These are phyloP conservation scores for Lysandra coridon DNA, from an alignment of 2,888 invertebrate species.

Conservation along the genomic window DNA sequence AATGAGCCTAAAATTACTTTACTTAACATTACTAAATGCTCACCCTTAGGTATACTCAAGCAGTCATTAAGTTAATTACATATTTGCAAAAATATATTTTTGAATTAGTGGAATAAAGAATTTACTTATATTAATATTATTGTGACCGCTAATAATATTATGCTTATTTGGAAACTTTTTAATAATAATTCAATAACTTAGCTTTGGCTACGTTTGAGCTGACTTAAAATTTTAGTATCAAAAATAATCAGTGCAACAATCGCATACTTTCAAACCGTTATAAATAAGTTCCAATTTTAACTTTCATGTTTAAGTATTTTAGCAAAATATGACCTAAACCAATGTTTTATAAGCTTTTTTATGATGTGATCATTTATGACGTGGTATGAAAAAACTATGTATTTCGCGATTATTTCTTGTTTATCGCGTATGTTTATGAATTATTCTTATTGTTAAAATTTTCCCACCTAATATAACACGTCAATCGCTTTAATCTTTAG, in stretches of 20 bases:
- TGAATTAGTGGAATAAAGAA: background rate
- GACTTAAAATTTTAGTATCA: background rate
- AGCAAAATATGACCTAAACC: background rate
- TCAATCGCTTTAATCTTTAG: no score
- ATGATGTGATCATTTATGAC: no score
- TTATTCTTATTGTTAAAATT: no score
- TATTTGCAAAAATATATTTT: background rate
- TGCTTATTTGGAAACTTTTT: background rate
- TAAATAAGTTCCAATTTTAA: background rate
- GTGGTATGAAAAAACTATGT: no score
- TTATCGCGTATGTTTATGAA: no score
- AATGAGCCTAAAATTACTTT: background rate
- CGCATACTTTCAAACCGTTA: background rate
- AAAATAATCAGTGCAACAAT: background rate
- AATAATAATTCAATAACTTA: background rate
- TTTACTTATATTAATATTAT: background rate
- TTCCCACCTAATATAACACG: no score
- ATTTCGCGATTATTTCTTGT: no score
- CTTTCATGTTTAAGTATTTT: background rate
- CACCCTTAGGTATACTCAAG: background rate
- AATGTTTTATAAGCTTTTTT: background rate
- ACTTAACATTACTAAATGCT: background rate
- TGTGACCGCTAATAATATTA: background rate
- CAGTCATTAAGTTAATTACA: background rate
- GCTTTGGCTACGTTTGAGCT: conserved; percentile 7